These are phyloP conservation scores for Garra rufa DNA, from an alignment of 2,113 vertebrate genomes.

Conservation along the genomic window DNA sequence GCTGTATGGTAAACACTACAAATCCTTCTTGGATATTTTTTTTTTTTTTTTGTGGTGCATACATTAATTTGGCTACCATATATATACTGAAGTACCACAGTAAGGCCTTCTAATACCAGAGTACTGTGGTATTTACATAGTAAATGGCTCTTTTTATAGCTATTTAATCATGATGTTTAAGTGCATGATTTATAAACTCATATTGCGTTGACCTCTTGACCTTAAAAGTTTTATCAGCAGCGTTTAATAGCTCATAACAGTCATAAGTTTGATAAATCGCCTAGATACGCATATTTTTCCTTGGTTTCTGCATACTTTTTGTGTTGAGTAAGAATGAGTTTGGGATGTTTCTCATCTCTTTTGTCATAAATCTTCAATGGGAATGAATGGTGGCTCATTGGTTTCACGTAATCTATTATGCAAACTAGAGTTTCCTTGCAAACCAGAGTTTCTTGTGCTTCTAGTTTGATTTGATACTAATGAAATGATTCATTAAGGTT, in stretches of 20 bases:
- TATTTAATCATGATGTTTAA: neutral
- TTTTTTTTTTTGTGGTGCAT: no score
- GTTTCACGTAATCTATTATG: neutral
- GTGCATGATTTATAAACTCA: neutral
- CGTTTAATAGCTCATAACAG: neutral
- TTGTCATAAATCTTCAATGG: neutral
- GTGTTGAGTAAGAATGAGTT: neutral
- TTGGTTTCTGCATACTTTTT: neutral
- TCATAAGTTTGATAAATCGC: neutral
- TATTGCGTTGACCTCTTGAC: neutral
- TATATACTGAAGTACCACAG: no score
- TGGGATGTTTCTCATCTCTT: conserved; percentile 8
- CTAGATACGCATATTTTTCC: neutral
- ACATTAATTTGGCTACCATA: neutral
- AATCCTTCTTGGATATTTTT: no score
- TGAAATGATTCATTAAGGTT: neutral
- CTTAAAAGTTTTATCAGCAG: neutral
- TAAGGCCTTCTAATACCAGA: neutral
- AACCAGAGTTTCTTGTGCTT: conserved; percentile 12
- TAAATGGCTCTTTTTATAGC: neutral
- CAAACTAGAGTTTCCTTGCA: neutral
- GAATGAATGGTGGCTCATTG: neutral
- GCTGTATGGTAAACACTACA: neutral
- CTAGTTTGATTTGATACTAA: neutral
- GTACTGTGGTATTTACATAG: neutral